These are phyloP conservation scores for Protobothrops mucrosquamatus DNA, from an alignment of 2,113 vertebrate species.

Conservation along the genomic window DNA sequence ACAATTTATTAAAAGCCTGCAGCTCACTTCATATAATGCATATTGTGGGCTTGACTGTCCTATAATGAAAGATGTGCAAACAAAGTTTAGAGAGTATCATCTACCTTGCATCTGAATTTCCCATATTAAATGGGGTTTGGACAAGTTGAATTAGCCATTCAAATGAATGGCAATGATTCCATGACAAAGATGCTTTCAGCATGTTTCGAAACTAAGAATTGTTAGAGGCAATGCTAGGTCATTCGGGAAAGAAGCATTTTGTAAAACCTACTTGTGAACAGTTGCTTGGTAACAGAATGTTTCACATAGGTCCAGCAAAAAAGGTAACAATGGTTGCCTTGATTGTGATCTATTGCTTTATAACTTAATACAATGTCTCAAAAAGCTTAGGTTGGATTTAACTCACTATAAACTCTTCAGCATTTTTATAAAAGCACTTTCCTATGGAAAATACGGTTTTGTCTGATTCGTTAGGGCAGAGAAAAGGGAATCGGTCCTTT, in stretches of 20 bases:
- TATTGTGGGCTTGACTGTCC: background rate
- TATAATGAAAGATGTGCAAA: background rate
- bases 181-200: background rate
- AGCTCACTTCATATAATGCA: background rate
- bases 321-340: background rate
- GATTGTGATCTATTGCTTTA: slow-evolving; percentile 22
- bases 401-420: background rate
- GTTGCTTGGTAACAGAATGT: slow-evolving; percentile 28
- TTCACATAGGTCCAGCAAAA: slow-evolving; percentile 3
- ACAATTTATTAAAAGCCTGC: background rate
- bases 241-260: background rate
- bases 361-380: slow-evolving; percentile 18
- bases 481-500: background rate
- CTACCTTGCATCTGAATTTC: background rate
- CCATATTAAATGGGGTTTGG: background rate
- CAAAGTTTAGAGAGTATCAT: background rate
- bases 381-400: slow-evolving; percentile 9
- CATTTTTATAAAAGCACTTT: slow-evolving; percentile 8
- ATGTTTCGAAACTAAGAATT: background rate
- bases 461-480: background rate
- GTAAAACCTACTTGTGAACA: slow-evolving; percentile 1
- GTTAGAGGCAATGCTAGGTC: background rate
- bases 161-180: background rate
- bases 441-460: background rate
- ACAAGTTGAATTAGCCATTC: background rate